These are phyloP conservation scores for Dryomyza anilis DNA, from an alignment of 2,888 invertebrate genomes.

Conservation along the genomic window DNA sequence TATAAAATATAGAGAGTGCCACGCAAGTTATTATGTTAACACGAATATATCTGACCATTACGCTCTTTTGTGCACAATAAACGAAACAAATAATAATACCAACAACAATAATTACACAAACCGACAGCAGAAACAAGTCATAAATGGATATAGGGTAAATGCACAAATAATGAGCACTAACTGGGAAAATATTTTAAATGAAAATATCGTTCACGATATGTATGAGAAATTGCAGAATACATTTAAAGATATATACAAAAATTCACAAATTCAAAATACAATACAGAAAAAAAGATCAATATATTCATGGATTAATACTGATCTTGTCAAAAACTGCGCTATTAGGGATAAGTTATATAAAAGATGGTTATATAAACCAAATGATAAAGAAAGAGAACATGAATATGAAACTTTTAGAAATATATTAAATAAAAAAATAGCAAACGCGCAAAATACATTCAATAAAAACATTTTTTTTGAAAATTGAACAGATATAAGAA, in stretches of 20 bases:
- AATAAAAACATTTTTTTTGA: background rate
- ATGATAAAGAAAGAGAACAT: background rate
- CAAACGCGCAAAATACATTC: background rate
- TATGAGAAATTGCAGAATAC: conserved; percentile 1
- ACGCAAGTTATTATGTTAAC: background rate
- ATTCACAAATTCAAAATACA: background rate
- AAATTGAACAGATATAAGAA: background rate
- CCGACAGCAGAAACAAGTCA: conserved; percentile 3
- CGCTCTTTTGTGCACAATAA: background rate
- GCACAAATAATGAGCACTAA: too few species aligned
- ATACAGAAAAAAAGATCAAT: background rate
- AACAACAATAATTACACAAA: background rate
- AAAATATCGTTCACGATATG: background rate
- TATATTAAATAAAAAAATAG: background rate
- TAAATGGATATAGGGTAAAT: background rate
- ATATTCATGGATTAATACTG: conserved; percentile 7
- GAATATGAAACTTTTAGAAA: background rate
- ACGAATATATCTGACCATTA: conserved; percentile 9
- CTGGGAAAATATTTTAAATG: conserved; percentile 1
- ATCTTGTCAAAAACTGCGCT: background rate
- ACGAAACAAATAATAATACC: background rate
- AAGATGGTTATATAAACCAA: background rate
- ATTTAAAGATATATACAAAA: conserved; percentile 4
- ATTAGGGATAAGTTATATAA: conserved; percentile 2
- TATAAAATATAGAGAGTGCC: background rate